A percentile compares a stretch with the other conserved stretches of the same genome.
Evolutionary conservation across 2,888 invertebrate genomes (phyloP).

Genomic region (Eudasyphora cyanicolor): DNA sequence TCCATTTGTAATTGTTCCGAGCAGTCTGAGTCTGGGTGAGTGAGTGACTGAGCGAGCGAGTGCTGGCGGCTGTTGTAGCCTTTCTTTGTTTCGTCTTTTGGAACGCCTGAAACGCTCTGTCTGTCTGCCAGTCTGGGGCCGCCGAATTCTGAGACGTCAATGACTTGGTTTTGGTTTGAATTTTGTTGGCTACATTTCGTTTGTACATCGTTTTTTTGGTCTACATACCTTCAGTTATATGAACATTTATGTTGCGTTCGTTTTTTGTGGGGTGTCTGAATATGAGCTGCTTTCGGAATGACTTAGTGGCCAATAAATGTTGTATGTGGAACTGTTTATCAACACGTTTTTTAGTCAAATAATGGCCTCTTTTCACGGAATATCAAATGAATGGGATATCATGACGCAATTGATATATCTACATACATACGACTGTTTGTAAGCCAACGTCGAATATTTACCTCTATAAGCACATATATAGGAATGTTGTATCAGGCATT

Average conservation of each 20-base stretch:
- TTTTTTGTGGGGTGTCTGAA: too few relatives aligned
- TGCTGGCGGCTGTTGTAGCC: constrained; percentile 26
- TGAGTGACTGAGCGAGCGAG: too few relatives aligned
- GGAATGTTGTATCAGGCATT: not conserved
- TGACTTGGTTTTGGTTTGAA: constrained; percentile 2
- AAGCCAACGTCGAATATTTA: not conserved
- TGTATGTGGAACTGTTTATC: constrained; percentile 67
- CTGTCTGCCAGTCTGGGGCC: not conserved
- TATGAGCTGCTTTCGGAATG: constrained; percentile 29
- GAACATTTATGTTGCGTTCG: too few relatives aligned
- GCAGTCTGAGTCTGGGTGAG: constrained; percentile 26
- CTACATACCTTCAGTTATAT: too few relatives aligned
- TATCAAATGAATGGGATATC: constrained; percentile 22
- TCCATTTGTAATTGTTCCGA: constrained; percentile 35
- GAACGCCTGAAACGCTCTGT: constrained; percentile 12
- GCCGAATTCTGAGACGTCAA: not conserved
- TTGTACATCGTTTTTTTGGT: constrained; percentile 9
- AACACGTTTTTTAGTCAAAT: constrained; percentile 72
- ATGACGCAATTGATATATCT: not conserved
- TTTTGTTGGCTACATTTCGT: not conserved
- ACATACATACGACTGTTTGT: not conserved
- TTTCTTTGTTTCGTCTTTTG: constrained; percentile 28
- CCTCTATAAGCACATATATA: too few relatives aligned
- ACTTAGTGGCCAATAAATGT: constrained; percentile 54
- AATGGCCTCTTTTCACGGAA: constrained; percentile 70